phyloP scores from a whole-genome alignment of 2,797 vertebrate species.

The Toxotes lorentzi region DNA sequence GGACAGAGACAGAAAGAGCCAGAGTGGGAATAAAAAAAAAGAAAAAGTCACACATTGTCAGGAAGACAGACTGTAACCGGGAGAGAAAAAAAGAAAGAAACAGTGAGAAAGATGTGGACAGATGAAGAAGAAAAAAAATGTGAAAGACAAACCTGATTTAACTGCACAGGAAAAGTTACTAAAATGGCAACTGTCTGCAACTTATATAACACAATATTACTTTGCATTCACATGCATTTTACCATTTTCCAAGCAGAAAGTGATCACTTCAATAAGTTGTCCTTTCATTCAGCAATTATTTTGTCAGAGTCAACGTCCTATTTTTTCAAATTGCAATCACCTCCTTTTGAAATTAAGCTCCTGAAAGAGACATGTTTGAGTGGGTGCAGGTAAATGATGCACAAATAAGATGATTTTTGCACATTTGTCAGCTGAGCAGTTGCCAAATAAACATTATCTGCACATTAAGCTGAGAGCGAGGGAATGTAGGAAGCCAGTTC shows the following conservation, averaged over 20 bases:
- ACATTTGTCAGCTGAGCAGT: slow-evolving; percentile 21
- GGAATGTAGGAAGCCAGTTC: slow-evolving; percentile 54
- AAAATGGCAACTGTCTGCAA: neutral
- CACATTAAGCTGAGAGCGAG: slow-evolving; percentile 13
- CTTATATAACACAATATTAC: neutral
- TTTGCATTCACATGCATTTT: slow-evolving; percentile 3
- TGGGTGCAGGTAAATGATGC: slow-evolving; percentile 2
- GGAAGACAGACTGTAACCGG: neutral
- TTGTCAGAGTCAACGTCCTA: slow-evolving; percentile 17
- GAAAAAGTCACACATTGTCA: neutral
- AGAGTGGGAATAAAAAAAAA: neutral
- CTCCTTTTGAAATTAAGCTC: slow-evolving; percentile 9
- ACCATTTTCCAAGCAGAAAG: neutral
- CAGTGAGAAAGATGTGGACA: neutral
- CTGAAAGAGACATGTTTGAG: slow-evolving; percentile 1
- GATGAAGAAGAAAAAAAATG: neutral
- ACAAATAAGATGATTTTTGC: slow-evolving; percentile 20
- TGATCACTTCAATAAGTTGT: neutral
- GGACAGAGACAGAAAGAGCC: neutral
- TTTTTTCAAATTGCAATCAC: neutral
- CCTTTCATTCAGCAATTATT: slow-evolving; percentile 23
- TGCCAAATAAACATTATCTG: slow-evolving; percentile 34
- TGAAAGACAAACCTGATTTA: neutral
- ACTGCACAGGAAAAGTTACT: neutral
- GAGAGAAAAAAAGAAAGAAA: neutral